Evolutionary conservation across 1,140 invertebrate species (phyloP).

Genomic region (Papilio xuthus): DNA sequence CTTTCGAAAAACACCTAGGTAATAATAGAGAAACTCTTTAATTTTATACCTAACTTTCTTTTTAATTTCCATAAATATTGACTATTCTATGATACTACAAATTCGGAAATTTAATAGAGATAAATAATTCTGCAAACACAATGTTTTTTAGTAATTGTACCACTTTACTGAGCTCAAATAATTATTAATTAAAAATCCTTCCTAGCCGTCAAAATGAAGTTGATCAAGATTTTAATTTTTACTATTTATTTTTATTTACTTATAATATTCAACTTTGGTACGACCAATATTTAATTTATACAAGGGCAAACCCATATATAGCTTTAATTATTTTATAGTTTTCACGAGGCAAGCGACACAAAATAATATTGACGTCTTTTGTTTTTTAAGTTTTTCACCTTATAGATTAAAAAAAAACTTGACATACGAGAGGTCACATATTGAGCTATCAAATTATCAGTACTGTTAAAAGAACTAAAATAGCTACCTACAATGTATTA

Average conservation of each 20-base stretch:
- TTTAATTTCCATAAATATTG: background rate
- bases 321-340: background rate
- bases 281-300: background rate
- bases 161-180: background rate
- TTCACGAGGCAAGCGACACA: background rate
- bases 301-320: background rate
- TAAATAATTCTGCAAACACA: background rate
- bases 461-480: too few species aligned
- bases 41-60: background rate
- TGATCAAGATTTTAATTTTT: conserved; percentile 6
- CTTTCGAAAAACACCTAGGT: background rate
- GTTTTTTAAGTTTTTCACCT: background rate
- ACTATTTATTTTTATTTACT: background rate
- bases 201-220: background rate
- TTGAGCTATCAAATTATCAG: too few species aligned
- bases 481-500: too few species aligned
- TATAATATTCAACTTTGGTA: background rate
- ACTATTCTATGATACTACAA: background rate
- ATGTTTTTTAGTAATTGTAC: background rate
- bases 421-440: background rate
- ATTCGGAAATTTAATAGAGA: background rate
- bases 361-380: background rate
- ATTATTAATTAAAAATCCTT: conserved; percentile 18
- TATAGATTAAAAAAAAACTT: background rate
- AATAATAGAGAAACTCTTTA: background rate